phyloP scores from a whole-genome alignment of 2,113 vertebrate genomes.

The Antidorcas marsupialis region DNA sequence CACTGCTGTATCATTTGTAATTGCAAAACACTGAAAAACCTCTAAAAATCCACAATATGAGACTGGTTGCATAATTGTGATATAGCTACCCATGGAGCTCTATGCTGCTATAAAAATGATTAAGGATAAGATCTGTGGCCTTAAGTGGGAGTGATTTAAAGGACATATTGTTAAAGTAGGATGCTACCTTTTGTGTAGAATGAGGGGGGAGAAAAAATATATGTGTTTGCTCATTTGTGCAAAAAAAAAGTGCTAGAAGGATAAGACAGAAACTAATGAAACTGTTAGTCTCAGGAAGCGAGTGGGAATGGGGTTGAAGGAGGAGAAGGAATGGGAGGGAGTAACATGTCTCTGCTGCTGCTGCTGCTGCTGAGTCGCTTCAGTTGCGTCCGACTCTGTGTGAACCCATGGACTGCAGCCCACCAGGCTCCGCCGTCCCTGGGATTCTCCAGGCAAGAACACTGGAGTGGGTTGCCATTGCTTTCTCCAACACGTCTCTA shows the following conservation, averaged over 20 bases:
- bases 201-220: neutral
- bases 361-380: no score
- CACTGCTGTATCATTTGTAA: neutral
- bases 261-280: neutral
- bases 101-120: neutral
- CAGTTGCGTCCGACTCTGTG: no score
- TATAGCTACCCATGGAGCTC: neutral
- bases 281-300: neutral
- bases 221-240: neutral
- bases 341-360: neutral
- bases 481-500: neutral
- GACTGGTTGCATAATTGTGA: neutral
- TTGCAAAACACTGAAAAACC: neutral
- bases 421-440: no score
- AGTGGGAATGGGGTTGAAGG: neutral
- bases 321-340: neutral
- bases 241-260: neutral
- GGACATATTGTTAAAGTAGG: neutral
- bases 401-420: no score
- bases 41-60: neutral
- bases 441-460: no score
- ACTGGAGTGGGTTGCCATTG: no score
- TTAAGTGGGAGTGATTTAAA: neutral
- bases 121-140: neutral
- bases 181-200: neutral